Evolutionary conservation across 2,797 vertebrate species (phyloP).

Genomic region (Sebastes hubbsi): DNA sequence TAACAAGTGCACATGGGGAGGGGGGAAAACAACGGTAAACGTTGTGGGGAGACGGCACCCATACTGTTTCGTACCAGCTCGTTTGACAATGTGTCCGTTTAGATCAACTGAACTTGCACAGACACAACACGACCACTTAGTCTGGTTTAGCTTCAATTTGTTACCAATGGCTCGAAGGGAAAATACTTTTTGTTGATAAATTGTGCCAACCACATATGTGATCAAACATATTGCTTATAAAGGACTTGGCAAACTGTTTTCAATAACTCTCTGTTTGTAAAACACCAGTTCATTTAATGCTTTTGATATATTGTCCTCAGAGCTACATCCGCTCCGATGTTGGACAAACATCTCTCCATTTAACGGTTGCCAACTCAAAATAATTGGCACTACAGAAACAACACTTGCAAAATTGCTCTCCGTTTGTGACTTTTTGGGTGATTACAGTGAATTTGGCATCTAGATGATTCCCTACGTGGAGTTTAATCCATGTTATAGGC

Average conservation of each 20-base stretch:
- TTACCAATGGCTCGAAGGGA: constrained; percentile 1
- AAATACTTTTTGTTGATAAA: not conserved
- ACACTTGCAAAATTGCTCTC: not conserved
- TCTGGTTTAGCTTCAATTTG: constrained; percentile 37
- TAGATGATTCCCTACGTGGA: not conserved
- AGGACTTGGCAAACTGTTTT: not conserved
- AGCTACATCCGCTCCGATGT: not conserved
- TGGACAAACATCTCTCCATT: not conserved
- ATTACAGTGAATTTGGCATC: constrained; percentile 17
- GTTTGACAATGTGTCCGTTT: constrained; percentile 29
- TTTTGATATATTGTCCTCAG: not conserved
- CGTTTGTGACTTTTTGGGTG: constrained; percentile 5
- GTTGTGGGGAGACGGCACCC: not conserved
- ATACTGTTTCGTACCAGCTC: not conserved
- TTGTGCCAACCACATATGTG: not conserved
- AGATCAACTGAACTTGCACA: constrained; percentile 2
- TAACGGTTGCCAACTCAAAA: constrained; percentile 6
- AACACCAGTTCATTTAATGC: not conserved
- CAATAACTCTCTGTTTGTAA: constrained; percentile 9
- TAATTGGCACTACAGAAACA: not conserved
- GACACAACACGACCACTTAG: not conserved
- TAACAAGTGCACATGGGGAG: not conserved
- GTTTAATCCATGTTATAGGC: constrained; percentile 11
- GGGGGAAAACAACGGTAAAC: not conserved
- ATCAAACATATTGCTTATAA: not conserved